A percentile compares a stretch with the other conserved stretches of the same genome.
Evolutionary conservation across 2,797 vertebrate genomes (phyloP).

Genomic region (Fistularia tabacaria): DNA sequence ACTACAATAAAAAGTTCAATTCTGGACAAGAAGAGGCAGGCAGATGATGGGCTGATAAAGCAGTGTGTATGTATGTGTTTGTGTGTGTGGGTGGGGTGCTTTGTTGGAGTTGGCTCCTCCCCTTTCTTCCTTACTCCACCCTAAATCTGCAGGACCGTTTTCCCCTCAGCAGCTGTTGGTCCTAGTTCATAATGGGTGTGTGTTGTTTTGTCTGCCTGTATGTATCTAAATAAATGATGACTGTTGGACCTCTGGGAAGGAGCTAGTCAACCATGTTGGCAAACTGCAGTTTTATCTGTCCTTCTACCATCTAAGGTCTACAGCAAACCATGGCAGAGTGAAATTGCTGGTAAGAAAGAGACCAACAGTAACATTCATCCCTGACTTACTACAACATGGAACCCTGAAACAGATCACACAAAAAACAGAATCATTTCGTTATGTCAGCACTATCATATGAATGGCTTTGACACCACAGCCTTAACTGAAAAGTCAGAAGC

Average conservation of each 20-base stretch:
- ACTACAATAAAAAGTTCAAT: slow-evolving; percentile 63
- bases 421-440: slow-evolving; percentile 16
- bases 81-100: slow-evolving; percentile 1
- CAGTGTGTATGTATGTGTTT: too few relatives aligned
- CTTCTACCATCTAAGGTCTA: slow-evolving; percentile 35
- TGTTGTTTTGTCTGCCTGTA: slow-evolving; percentile 40
- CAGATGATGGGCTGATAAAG: slow-evolving; percentile 18
- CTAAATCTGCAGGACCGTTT: slow-evolving; percentile 5
- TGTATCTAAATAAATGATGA: slow-evolving; percentile 63
- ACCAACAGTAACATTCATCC: slow-evolving; percentile 6
- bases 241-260: slow-evolving; percentile 34
- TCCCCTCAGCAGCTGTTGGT: slow-evolving; percentile 33
- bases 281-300: slow-evolving; percentile 17
- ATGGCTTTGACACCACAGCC: slow-evolving; percentile 6
- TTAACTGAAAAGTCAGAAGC: too few relatives aligned
- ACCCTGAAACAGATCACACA: slow-evolving; percentile 15
- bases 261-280: background rate
- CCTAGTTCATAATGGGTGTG: slow-evolving; percentile 21
- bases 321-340: slow-evolving; percentile 45
- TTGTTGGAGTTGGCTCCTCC: slow-evolving; percentile 3
- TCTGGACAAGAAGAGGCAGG: slow-evolving; percentile 39
- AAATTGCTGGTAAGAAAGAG: slow-evolving; percentile 29
- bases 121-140: background rate
- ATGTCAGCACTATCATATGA: slow-evolving; percentile 37
- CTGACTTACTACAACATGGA: slow-evolving; percentile 8